Evolutionary conservation across 2,113 vertebrate species (phyloP).

Genomic region (Pica pica): DNA sequence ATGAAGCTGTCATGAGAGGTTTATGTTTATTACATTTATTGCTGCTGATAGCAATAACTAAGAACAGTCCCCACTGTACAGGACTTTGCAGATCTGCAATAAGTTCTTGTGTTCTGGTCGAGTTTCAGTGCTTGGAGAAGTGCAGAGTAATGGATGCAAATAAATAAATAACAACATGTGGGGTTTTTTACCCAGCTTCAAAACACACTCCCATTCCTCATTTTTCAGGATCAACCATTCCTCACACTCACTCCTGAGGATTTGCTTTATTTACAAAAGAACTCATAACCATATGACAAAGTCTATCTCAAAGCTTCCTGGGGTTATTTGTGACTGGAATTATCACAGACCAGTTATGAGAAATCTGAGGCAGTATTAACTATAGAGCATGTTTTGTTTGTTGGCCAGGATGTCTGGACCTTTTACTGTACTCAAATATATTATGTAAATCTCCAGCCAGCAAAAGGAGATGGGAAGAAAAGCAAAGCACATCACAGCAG

Average conservation of each 20-base stretch:
- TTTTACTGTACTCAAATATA: not conserved
- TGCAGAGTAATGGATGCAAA: conserved; percentile 30
- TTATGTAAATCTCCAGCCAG: not conserved
- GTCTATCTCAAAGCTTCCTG: not conserved
- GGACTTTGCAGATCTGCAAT: conserved; percentile 39
- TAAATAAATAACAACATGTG: conserved; percentile 17
- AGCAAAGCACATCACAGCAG: not conserved
- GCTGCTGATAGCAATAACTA: conserved; percentile 45
- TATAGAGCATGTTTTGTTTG: not conserved
- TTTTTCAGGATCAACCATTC: conserved; percentile 23
- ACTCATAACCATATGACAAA: not conserved
- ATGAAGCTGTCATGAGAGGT: not conserved
- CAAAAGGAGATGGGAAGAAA: not conserved
- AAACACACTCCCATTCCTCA: not conserved
- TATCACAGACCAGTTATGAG: conserved; percentile 3
- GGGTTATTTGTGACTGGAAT: conserved; percentile 29
- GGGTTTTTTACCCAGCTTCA: not conserved
- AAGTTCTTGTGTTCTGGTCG: conserved; percentile 1
- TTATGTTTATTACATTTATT: conserved; percentile 50
- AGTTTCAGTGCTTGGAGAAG: conserved; percentile 16
- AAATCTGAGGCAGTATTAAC: conserved; percentile 4
- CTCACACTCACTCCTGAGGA: conserved; percentile 5
- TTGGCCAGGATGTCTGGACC: not conserved
- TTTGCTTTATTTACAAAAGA: conserved; percentile 29
- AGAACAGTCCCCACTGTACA: not conserved